A percentile compares a stretch with the other conserved stretches of the same genome.
Conservation (phyloP, 2,888 invertebrate genomes). For the Melanostoma mellinum region DNA sequence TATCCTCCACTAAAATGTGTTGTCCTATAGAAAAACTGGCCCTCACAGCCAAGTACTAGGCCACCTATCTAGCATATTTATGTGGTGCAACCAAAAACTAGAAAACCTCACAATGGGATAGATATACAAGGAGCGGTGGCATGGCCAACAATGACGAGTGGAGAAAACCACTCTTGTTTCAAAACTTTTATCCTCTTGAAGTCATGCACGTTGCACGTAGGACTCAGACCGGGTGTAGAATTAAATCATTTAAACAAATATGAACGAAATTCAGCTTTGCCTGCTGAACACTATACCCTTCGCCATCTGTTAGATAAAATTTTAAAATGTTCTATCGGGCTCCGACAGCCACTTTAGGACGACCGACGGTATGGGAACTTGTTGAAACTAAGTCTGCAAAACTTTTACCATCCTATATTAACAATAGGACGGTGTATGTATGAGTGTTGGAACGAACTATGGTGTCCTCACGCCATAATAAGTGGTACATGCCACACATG, state of each 20-base stretch:
- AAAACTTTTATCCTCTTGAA: conserved; percentile 21
- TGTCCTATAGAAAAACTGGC: no score
- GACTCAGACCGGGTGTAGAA: conserved; percentile 19
- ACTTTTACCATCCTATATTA: conserved; percentile 47
- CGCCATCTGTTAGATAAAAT: conserved; percentile 25
- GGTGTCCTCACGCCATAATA: background rate
- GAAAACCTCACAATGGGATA: background rate
- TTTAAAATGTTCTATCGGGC: conserved; percentile 34
- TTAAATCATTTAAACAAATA: conserved; percentile 49
- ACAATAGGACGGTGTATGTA: conserved; percentile 7
- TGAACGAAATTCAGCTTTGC: conserved; percentile 24
- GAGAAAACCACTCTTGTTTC: conserved; percentile 28
- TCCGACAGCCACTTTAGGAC: conserved; percentile 9
- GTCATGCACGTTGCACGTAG: background rate
- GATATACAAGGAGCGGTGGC: background rate
- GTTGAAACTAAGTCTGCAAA: conserved; percentile 57
- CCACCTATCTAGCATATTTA: background rate
- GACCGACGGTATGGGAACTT: conserved; percentile 28
- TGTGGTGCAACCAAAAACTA: background rate
- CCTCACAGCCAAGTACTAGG: background rate
- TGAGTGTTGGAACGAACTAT: background rate
- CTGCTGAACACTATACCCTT: conserved; percentile 1
- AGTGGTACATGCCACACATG: conserved; percentile 31
- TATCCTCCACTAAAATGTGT: no score
- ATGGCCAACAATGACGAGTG: conserved; percentile 20